These are phyloP conservation scores for Macaria notata DNA, from an alignment of 2,888 invertebrate species.

Conservation along the genomic window DNA sequence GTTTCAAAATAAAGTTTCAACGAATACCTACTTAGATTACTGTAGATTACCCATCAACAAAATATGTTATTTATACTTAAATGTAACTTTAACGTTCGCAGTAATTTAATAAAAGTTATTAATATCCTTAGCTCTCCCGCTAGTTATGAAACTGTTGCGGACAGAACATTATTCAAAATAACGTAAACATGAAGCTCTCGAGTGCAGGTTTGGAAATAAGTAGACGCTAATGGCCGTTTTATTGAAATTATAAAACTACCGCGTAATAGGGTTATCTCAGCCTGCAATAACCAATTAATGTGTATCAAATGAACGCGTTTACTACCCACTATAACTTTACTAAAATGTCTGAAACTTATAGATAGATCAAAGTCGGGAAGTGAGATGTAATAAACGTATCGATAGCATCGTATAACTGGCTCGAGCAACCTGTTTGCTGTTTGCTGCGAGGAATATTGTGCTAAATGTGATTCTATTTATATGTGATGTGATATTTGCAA, in stretches of 20 bases:
- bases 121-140: constrained; percentile 57
- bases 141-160: constrained; percentile 10
- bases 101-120: constrained; percentile 35
- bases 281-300: constrained; percentile 1
- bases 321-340: not conserved
- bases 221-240: constrained; percentile 19
- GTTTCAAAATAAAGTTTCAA: no score
- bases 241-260: constrained; percentile 16
- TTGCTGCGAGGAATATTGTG: constrained; percentile 9
- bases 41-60: no score
- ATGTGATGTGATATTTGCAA: constrained; percentile 12
- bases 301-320: not conserved
- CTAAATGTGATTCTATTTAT: constrained; percentile 12
- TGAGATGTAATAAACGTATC: not conserved
- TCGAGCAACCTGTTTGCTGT: constrained; percentile 8
- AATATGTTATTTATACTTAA: no score
- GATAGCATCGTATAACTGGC: not conserved
- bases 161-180: constrained; percentile 10
- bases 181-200: constrained; percentile 11
- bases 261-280: constrained; percentile 1
- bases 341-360: not conserved
- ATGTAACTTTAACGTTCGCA: not conserved
- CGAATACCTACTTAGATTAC: no score
- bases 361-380: not conserved
- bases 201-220: constrained; percentile 17